These are phyloP conservation scores for Periparus ater DNA, from an alignment of 2,797 vertebrate species.

Conservation along the genomic window DNA sequence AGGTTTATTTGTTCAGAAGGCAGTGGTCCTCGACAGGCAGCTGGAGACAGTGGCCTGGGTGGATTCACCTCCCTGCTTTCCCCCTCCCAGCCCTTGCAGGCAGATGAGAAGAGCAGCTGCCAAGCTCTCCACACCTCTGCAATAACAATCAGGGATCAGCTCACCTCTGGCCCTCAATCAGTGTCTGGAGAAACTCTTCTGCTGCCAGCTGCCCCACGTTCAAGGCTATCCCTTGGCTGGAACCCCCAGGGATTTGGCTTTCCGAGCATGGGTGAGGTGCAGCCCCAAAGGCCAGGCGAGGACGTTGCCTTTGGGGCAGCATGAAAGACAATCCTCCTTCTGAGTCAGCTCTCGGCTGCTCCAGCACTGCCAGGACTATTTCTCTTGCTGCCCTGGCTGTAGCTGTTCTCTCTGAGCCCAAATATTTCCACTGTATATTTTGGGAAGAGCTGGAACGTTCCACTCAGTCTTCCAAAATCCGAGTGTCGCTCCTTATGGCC, in stretches of 20 bases:
- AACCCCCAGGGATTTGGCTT: not conserved
- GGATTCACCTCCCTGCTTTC: not conserved
- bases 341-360: slow-evolving; percentile 29
- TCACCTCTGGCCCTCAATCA: slow-evolving; percentile 37
- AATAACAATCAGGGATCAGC: slow-evolving; percentile 1
- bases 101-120: slow-evolving; percentile 21
- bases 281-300: slow-evolving; percentile 33
- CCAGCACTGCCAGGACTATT: not conserved
- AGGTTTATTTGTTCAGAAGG: not conserved
- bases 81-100: not conserved
- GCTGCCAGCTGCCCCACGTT: not conserved
- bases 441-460: slow-evolving; percentile 45
- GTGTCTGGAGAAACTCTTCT: not conserved
- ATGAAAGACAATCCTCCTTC: not conserved
- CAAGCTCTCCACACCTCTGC: slow-evolving; percentile 10
- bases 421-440: slow-evolving; percentile 59
- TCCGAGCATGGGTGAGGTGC: not conserved
- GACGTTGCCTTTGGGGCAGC: not conserved
- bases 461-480: slow-evolving; percentile 16
- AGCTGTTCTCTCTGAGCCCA: not conserved
- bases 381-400: slow-evolving; percentile 21
- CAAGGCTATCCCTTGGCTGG: not conserved
- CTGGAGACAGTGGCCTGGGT: not conserved
- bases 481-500: not conserved
- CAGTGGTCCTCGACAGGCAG: rapidly evolving